Evolutionary conservation across 2,113 vertebrate genomes (phyloP).

Genomic region (Trinectes maculatus): DNA sequence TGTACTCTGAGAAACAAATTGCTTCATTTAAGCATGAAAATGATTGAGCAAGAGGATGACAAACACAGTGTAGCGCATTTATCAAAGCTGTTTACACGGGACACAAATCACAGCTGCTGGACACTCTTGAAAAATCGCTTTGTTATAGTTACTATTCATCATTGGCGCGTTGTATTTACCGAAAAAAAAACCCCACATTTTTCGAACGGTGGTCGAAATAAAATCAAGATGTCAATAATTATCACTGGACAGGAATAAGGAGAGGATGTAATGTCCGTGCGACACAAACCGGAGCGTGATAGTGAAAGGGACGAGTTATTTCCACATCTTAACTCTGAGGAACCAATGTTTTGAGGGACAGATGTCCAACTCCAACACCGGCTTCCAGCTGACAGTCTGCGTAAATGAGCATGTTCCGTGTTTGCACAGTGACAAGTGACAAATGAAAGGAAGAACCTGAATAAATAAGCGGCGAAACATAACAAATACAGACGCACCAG

Average conservation of each 20-base stretch:
- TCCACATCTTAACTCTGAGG: not conserved
- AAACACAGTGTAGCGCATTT: constrained; percentile 76
- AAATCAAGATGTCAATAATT: constrained; percentile 60
- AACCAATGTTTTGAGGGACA: not conserved
- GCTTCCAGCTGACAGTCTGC: not conserved
- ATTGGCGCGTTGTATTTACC: constrained; percentile 68
- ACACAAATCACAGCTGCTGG: constrained; percentile 68
- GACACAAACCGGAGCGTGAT: not conserved
- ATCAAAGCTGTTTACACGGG: constrained; percentile 80
- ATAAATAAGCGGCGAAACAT: constrained; percentile 1
- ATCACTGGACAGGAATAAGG: constrained; percentile 23
- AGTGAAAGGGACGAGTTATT: constrained; percentile 7
- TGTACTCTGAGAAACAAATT: constrained; percentile 81
- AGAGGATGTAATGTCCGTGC: not conserved
- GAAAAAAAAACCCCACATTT: constrained; percentile 70
- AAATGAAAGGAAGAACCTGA: constrained; percentile 4
- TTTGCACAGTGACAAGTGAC: constrained; percentile 16
- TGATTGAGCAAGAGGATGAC: constrained; percentile 82
- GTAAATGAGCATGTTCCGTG: constrained; percentile 2
- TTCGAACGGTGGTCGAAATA: constrained; percentile 58
- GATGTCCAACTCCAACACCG: not conserved
- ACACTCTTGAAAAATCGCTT: constrained; percentile 72
- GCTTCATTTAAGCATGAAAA: constrained; percentile 83
- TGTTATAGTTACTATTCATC: constrained; percentile 74
- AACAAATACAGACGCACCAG: not conserved